Percentiles rank a stretch among this genome's conserved stretches.
These are phyloP conservation scores for Myotis myotis DNA, from an alignment of 2,797 vertebrate species.

Conservation along the genomic window DNA sequence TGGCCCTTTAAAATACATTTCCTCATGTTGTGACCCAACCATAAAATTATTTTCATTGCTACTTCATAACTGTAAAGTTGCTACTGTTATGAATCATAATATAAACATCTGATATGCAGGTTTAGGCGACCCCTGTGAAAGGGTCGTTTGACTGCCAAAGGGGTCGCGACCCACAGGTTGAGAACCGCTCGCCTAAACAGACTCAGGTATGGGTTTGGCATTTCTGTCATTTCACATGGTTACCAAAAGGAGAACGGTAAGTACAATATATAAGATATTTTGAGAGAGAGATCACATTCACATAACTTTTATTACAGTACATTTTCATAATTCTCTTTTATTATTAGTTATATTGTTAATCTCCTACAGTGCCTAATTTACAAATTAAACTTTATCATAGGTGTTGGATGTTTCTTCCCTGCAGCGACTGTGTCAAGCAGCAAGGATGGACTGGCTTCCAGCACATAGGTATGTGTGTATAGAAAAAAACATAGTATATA, in stretches of 20 bases:
- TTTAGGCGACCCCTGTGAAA: too few relatives aligned
- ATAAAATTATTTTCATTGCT: too few relatives aligned
- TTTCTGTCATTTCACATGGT: neutral
- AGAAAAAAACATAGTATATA: neutral
- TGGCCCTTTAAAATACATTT: too few relatives aligned
- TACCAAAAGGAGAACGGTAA: neutral
- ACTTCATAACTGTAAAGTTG: too few relatives aligned
- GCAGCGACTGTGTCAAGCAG: too few relatives aligned
- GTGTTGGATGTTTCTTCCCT: too few relatives aligned
- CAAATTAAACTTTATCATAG: neutral
- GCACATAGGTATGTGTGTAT: neutral
- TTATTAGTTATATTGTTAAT: neutral
- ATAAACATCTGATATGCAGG: too few relatives aligned
- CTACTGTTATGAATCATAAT: too few relatives aligned
- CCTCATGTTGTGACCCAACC: too few relatives aligned
- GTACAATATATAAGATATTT: neutral
- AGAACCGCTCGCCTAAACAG: too few relatives aligned
- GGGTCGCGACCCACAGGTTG: too few relatives aligned
- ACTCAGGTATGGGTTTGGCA: neutral
- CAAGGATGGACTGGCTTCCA: neutral
- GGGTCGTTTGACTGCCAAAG: too few relatives aligned
- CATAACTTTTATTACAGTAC: neutral
- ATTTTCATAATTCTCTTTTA: neutral
- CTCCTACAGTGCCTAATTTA: neutral
- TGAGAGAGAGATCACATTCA: neutral